These are phyloP conservation scores for Tangara arthus DNA, from an alignment of 2,797 vertebrate species.

Conservation along the genomic window DNA sequence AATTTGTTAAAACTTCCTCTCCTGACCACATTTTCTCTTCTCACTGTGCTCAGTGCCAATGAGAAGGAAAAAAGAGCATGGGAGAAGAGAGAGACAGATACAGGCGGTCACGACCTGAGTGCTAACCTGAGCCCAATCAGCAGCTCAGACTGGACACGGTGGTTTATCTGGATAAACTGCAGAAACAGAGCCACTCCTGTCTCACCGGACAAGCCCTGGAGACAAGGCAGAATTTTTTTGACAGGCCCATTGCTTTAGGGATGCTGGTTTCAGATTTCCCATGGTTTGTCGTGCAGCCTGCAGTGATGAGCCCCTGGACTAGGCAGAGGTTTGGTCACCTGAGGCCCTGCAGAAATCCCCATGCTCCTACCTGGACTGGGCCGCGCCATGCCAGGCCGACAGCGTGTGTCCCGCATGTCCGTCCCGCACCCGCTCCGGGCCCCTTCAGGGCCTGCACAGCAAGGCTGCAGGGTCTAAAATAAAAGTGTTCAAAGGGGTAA, in stretches of 20 bases:
- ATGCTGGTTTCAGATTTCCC: background rate
- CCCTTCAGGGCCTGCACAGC: background rate
- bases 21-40: background rate
- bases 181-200: background rate
- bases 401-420: accelerated
- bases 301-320: no score
- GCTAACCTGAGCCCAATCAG: background rate
- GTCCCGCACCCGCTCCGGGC: accelerated
- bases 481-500: background rate
- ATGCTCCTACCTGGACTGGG: background rate
- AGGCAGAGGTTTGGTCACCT: background rate
- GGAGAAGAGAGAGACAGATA: background rate
- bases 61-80: background rate
- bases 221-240: background rate
- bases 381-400: accelerated
- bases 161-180: background rate
- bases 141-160: accelerated
- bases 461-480: background rate
- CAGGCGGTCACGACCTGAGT: accelerated
- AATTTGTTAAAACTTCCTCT: background rate
- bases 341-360: background rate
- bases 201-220: background rate
- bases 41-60: background rate
- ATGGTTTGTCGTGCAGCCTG: background rate
- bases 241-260: background rate